Conservation (phyloP, 35 echinoderm and acorn worm genomes). For the Apostichopus japonicus region DNA sequence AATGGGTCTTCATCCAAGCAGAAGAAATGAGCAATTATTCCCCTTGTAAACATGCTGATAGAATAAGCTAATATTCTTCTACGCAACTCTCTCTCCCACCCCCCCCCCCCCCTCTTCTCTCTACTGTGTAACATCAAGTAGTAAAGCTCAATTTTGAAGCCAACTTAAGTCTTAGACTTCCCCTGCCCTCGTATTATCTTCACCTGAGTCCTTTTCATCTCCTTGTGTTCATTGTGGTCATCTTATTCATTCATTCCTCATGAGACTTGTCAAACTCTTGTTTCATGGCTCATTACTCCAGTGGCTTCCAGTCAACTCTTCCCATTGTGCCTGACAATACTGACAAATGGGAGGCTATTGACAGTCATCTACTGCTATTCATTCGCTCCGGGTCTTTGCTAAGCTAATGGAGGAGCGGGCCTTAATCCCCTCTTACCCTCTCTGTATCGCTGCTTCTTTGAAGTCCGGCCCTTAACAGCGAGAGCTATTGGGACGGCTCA, state of each 20-base stretch:
- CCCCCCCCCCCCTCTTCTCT: no score
- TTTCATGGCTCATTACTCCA: conserved; percentile 42
- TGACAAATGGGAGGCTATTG: conserved; percentile 44
- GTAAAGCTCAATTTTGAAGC: no score
- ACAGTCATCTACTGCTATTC: not conserved
- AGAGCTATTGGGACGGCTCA: not conserved
- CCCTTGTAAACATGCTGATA: no score
- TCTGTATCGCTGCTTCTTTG: conserved; percentile 21
- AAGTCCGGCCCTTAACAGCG: not conserved
- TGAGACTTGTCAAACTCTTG: conserved; percentile 39
- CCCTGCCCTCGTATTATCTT: conserved; percentile 11
- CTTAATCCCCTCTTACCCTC: not conserved
- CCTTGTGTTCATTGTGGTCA: conserved; percentile 1
- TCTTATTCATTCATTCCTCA: conserved; percentile 3
- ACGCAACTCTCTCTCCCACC: no score
- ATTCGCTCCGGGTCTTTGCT: conserved; percentile 24
- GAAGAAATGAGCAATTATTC: no score
- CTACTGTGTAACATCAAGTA: no score
- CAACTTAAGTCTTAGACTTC: not conserved
- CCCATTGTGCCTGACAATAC: conserved; percentile 33
- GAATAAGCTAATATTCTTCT: no score
- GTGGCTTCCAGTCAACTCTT: conserved; percentile 43
- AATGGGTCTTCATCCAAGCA: no score
- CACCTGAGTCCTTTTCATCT: conserved; percentile 11
- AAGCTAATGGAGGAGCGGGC: conserved; percentile 24